These are phyloP conservation scores for Vulpes vulpes DNA, from an alignment of 2,113 vertebrate species.

Conservation along the genomic window DNA sequence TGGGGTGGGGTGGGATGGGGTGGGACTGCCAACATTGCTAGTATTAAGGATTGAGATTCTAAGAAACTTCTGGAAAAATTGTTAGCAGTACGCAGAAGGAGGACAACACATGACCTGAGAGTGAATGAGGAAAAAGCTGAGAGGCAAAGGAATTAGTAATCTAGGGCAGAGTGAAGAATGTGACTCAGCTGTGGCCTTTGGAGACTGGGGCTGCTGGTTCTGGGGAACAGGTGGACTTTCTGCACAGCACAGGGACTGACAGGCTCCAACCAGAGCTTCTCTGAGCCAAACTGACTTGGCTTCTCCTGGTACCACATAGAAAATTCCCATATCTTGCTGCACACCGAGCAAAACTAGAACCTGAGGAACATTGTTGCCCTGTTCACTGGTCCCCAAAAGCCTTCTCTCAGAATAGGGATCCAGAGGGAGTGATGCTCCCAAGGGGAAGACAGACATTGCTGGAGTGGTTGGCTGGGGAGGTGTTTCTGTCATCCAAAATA, in stretches of 20 bases:
- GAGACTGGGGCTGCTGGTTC: neutral
- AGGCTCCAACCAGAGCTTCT: neutral
- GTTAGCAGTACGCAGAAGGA: conserved; percentile 14
- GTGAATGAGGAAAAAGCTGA: conserved; percentile 23
- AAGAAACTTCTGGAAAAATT: conserved; percentile 6
- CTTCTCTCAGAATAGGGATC: neutral
- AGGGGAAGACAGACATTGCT: neutral
- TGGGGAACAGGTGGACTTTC: neutral
- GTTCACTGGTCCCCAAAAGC: neutral
- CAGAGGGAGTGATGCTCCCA: neutral
- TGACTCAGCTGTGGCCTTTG: conserved; percentile 53
- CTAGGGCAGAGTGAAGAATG: neutral
- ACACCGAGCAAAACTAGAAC: neutral
- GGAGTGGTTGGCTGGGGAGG: neutral
- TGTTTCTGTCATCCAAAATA: neutral
- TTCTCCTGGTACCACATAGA: neutral
- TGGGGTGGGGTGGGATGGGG: neutral
- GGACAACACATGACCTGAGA: neutral
- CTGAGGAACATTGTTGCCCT: neutral
- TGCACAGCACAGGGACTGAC: neutral
- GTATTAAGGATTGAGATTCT: neutral
- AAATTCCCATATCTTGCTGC: neutral
- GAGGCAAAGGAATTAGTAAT: neutral
- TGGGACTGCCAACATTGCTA: neutral
- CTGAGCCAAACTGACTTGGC: neutral